Base-by-base conservation (phyloP, 2,888 invertebrate genomes). In the Drosophila infuscata region DNA sequence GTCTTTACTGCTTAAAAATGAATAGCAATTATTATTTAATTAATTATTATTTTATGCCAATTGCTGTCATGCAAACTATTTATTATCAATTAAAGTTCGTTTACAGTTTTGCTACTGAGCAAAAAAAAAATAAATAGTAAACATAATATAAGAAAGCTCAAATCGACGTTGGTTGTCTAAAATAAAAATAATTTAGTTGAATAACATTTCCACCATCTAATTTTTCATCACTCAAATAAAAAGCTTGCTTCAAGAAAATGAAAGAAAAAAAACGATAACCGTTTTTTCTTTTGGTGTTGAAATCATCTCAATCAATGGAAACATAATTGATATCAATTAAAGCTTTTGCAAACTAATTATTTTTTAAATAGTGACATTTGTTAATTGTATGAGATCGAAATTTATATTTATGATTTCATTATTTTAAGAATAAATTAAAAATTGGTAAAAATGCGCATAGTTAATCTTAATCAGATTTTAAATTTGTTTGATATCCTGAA, bases 271-370 rank as follows among this genome's bases (percentile, higher is more conserved):
- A 70, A 64, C 60, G 61, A 12, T 25, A 59, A 67, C 36, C 15
- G 20, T 58, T 49, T 77, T 46, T 25, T 35, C 20, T 51, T 33
- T 46, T 36, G 41, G 38, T 43, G 20, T 46, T 36, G 51, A 56
- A 65, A 70, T 53, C 56, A 61, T 79, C 53, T 58, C 71, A 58
- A 78, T 80, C 58, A 75, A 66, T 64, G 38, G 49, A 68, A 63
- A 61, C 33, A 51, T 61, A 79, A 76, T 79, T 74, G 48, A 59
- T 61, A 69, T 33, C 64, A 61, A 65, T 74, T 69, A 61, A 71
- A 52, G 58, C 51, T 33, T 25, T 29, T 52, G 53, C 63, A 61
- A 65, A 63, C 53, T 49, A 66, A 67, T 79, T 75, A 56, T 43
- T 9, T 17, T 60, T 67, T n/a, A 46, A 79, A 63, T 54, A 33